Base-by-base conservation (phyloP, 2,888 invertebrate species). In the Coelinius sp. region DNA sequence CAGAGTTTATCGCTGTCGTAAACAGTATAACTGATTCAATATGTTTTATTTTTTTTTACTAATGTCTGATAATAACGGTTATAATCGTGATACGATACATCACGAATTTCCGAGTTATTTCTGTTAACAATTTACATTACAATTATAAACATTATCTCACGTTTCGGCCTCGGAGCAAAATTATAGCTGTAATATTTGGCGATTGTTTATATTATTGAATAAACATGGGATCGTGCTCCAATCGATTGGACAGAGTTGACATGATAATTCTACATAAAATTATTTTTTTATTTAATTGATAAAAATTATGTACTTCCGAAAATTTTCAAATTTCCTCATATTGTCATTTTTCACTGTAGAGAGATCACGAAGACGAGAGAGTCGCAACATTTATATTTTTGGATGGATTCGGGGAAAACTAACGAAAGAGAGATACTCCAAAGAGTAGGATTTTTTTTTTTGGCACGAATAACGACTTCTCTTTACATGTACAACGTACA, bases 131-230 rank as follows among this genome's bases (percentile, higher is more conserved):
- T 49, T 35, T 59, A 8, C 14, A 59, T 22, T 25, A 59, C 35
- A 59, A 59, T 59, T 59, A 59, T 31, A 14, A 59, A 35, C 59
- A 59, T 35, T 59, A 59, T 59, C 31, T 59, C 31, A 59, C 59
- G 59, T 59, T 59, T 59, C 20, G 1, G 31, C 17, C 20, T 14
- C 59, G 20, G 59, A 35, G 25, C 31, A 27, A 17, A 14, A 17
- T 31, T 31, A 59, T 59, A 59, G 14, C n/a, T 31, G 59, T 35
- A 35, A 20, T 35, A 59, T 59, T 35, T 59, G 31, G 59, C 35
- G 31, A 10, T 59, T 17, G 59, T 17, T 14, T n/a, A 10, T 17
- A 53, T 24, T 24, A 24, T 17, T 35, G 20, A 59, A 35, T 31
- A 35, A 59, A 20, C 25, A 59, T 59, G 59, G 35, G 35, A 35